Evolutionary conservation across 2,797 vertebrate genomes (phyloP), one percentile per base, ranked within the genome.

Genomic region (Triplophysa bombifrons): DNA sequence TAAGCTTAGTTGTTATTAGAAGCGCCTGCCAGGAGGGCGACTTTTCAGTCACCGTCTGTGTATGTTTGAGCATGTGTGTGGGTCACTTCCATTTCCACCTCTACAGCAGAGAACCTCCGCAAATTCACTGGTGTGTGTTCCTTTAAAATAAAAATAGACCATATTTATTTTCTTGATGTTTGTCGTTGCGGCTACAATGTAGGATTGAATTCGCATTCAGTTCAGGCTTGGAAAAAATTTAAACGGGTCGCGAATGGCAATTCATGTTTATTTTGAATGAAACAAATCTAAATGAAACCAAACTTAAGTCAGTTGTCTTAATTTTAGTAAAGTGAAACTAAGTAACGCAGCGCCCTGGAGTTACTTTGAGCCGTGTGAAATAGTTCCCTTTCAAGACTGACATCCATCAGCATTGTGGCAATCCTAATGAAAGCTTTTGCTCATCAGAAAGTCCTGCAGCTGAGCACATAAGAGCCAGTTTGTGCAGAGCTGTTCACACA

Each of bases 31-130:
- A 76, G 82, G 25, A 67, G 63, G 44, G 73, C 30, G 64, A 79
- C 19, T 41, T 64, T 25, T 65, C 63, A 65, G 19, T 34, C 34
- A 30, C 34, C 17, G 67, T 44, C 22, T 27, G 76, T 41, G 67
- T 25, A 44, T 76, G 48, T 70, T n/a, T 81, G 16, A 65, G 30
- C 51, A 71, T 61, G 30, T 48, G 76, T 75, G 67, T 56, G 72
- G 2, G 46, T 80, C 80, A 72, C 58, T 63, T 74, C 64, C 70
- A 74, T 72, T 84, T 83, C 60, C 72, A 76, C 69, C 73, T 60
- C 72, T 80, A 65, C 80, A 69, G 60, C 70, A 78, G 46, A 66
- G 46, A 53, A 34, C 75, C 61, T 38, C 30, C 7, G 67, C 56
- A 63, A 61, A 58, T 81, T 77, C 81, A 81, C 66, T 44, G 41